Evolutionary conservation across 2,888 invertebrate species (phyloP).

Genomic region (Alloscopus bannaensis): DNA sequence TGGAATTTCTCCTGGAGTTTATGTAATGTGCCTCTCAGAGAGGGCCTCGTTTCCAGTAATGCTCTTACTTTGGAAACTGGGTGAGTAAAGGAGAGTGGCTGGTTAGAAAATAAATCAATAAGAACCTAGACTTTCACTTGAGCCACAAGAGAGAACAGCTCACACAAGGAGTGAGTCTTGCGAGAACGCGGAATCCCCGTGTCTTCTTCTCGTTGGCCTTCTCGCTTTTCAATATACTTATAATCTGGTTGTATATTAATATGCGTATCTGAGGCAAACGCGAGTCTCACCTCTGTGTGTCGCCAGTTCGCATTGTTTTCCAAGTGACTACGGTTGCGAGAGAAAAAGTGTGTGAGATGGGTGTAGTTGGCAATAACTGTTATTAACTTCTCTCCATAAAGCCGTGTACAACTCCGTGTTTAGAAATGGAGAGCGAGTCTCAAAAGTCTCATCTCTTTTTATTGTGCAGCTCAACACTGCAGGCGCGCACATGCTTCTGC

Average conservation of each 20-base stretch:
- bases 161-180: neutral
- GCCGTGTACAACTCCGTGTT: no score
- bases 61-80: constrained; percentile 26
- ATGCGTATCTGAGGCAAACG: neutral
- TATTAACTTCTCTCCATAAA: no score
- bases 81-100: constrained; percentile 5
- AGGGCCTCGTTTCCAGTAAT: constrained; percentile 18
- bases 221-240: constrained; percentile 17
- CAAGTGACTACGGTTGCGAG: no score
- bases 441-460: no score
- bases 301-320: no score
- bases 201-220: neutral
- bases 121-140: constrained; percentile 37
- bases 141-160: neutral
- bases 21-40: constrained; percentile 6
- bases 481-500: no score
- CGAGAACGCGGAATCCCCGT: neutral
- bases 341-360: no score
- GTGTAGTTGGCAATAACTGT: no score
- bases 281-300: neutral
- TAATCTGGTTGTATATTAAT: neutral
- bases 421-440: no score
- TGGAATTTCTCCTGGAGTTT: constrained; percentile 25
- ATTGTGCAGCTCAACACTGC: no score
- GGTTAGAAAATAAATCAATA: constrained; percentile 55